A percentile compares a stretch with the other conserved stretches of the same genome.
These are phyloP conservation scores for Petrocephalus microphthalmus DNA, from an alignment of 2,113 vertebrate genomes.

Conservation along the genomic window DNA sequence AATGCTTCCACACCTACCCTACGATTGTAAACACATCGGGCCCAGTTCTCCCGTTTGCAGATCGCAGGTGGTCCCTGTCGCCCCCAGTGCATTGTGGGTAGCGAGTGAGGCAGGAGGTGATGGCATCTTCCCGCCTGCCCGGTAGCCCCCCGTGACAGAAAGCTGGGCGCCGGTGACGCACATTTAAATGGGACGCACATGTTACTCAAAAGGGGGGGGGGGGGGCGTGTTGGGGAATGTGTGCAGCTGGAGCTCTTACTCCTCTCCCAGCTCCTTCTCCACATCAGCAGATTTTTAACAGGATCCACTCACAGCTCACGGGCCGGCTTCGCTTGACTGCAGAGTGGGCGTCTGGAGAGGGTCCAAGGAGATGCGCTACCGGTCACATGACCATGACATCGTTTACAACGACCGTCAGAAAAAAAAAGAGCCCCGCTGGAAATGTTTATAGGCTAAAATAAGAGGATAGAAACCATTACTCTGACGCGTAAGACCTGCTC, in stretches of 20 bases:
- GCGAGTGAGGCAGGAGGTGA: not conserved
- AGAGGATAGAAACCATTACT: not conserved
- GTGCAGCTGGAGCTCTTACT: constrained; percentile 18
- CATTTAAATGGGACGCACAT: constrained; percentile 38
- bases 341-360: constrained; percentile 17
- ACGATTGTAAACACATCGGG: not conserved
- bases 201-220: constrained; percentile 32
- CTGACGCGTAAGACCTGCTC: not conserved
- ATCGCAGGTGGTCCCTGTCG: not conserved
- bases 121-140: not conserved
- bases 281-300: constrained; percentile 20
- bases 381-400: constrained; percentile 25
- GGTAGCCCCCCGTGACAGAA: not conserved
- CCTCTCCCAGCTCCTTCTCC: constrained; percentile 1
- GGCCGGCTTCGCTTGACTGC: constrained; percentile 5
- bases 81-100: not conserved
- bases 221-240: constrained; percentile 10
- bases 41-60: not conserved
- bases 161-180: constrained; percentile 24
- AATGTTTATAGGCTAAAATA: not conserved
- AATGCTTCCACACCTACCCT: not conserved
- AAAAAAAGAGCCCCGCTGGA: not conserved
- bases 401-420: constrained; percentile 20
- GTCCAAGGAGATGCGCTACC: constrained; percentile 16
- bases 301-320: not conserved